Conservation (phyloP, 2,888 invertebrate species). For the Tanypteryx hageni region DNA sequence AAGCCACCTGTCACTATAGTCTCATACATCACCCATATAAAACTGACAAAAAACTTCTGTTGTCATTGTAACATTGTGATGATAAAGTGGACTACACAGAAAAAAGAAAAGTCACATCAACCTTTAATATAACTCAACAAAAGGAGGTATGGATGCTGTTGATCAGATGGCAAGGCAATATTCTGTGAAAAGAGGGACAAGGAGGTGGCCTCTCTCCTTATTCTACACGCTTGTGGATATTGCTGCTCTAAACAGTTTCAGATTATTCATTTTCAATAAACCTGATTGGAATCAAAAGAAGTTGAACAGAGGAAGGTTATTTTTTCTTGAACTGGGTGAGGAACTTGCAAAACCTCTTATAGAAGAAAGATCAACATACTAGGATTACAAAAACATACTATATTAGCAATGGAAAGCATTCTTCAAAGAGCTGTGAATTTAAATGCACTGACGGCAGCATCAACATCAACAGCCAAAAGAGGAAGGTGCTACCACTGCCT, state of each 20-base stretch:
- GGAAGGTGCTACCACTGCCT: no score
- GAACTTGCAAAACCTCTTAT: conserved; percentile 26
- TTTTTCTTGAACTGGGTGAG: conserved; percentile 22
- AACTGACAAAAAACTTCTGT: conserved; percentile 32
- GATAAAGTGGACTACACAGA: not conserved
- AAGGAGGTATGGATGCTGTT: conserved; percentile 5
- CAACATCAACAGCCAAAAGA: not conserved
- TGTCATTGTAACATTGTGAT: conserved; percentile 23
- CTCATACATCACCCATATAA: conserved; percentile 25
- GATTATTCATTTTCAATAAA: no score
- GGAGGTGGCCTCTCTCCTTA: conserved; percentile 20
- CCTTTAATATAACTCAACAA: conserved; percentile 15
- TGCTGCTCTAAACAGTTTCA: not conserved
- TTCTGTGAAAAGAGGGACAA: conserved; percentile 20
- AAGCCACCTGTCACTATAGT: conserved; percentile 41
- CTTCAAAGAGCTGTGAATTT: not conserved
- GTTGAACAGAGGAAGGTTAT: conserved; percentile 7
- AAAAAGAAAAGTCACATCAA: no score
- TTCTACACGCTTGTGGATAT: conserved; percentile 33
- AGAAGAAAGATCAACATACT: not conserved
- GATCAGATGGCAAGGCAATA: conserved; percentile 17
- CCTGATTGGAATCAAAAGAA: conserved; percentile 29
- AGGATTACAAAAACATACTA: conserved; percentile 9
- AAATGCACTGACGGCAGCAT: not conserved
- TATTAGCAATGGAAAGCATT: conserved; percentile 13